Conservation (phyloP, 2,797 vertebrate genomes). For the Eulemur mongoz region DNA sequence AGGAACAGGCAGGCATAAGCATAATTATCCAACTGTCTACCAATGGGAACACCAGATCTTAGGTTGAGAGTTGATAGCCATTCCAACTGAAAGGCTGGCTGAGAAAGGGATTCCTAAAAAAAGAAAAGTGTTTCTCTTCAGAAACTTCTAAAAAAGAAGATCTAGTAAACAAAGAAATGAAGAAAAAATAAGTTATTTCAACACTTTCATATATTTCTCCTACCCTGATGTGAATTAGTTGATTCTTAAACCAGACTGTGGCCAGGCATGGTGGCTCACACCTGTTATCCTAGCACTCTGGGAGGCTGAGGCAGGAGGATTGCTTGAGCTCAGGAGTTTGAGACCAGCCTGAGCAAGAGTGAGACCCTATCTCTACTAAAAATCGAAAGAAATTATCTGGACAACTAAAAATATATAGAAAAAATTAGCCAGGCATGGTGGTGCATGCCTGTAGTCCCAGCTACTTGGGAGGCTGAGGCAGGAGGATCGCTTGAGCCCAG, state of each 20-base stretch:
- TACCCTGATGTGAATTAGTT: not conserved
- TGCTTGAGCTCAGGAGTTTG: too few relatives aligned
- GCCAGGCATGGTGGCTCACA: not conserved
- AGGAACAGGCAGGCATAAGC: not conserved
- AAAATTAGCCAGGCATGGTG: too few relatives aligned
- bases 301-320: too few relatives aligned
- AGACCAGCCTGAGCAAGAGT: too few relatives aligned
- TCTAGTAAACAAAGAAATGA: not conserved
- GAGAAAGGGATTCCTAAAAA: not conserved
- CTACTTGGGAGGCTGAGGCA: too few relatives aligned
- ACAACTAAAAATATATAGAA: too few relatives aligned
- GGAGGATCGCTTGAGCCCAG: too few relatives aligned
- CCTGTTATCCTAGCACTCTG: too few relatives aligned
- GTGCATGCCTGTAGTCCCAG: too few relatives aligned
- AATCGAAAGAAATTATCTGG: too few relatives aligned
- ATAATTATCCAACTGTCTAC: not conserved
- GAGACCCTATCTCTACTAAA: too few relatives aligned
- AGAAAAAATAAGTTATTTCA: slow-evolving; percentile 5
- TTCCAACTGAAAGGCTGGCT: not conserved
- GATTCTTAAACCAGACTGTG: not conserved
- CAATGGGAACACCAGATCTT: not conserved
- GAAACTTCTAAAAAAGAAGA: slow-evolving; percentile 40
- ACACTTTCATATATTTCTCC: not conserved
- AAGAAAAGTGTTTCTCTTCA: not conserved
- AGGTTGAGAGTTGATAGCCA: not conserved